phyloP scores from a whole-genome alignment of 2,888 invertebrate species.

The Tiphia femorata region DNA sequence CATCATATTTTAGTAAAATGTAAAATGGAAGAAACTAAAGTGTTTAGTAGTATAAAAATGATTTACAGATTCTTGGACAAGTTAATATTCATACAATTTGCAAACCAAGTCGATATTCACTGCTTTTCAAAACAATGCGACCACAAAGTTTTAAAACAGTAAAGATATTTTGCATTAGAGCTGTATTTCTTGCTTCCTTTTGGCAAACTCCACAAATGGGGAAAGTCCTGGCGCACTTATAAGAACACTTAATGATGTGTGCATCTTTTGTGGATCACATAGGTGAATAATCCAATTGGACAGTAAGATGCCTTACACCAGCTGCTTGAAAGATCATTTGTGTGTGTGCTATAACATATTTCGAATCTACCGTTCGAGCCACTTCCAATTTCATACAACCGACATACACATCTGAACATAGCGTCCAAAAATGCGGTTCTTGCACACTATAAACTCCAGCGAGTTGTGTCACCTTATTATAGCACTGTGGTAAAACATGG shows the following conservation, averaged over 20 bases:
- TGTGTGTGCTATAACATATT: conserved; percentile 92
- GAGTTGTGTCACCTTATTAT: conserved; percentile 88
- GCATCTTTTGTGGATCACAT: conserved; percentile 72
- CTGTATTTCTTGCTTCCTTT: conserved; percentile 37
- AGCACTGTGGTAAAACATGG: conserved; percentile 86
- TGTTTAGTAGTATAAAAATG: not conserved
- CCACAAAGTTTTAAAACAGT: conserved; percentile 42
- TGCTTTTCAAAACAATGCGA: conserved; percentile 29
- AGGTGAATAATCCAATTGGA: conserved; percentile 92
- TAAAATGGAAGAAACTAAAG: not conserved
- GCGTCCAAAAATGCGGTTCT: conserved; percentile 98
- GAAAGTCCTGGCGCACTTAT: conserved; percentile 35
- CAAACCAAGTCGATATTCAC: conserved; percentile 42
- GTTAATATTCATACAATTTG: conserved; percentile 47
- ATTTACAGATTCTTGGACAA: conserved; percentile 9
- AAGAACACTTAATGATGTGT: conserved; percentile 32
- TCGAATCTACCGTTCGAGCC: conserved; percentile 91
- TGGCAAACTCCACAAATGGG: conserved; percentile 46
- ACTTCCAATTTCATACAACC: conserved; percentile 96
- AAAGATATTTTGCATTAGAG: conserved; percentile 40
- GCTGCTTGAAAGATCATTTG: conserved; percentile 94
- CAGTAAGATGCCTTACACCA: conserved; percentile 91
- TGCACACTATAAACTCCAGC: conserved; percentile 96
- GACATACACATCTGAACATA: conserved; percentile 93
- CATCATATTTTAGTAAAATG: not conserved